These are phyloP conservation scores for Callyntrura sp. DNA, from an alignment of 2,888 invertebrate genomes.

Conservation along the genomic window DNA sequence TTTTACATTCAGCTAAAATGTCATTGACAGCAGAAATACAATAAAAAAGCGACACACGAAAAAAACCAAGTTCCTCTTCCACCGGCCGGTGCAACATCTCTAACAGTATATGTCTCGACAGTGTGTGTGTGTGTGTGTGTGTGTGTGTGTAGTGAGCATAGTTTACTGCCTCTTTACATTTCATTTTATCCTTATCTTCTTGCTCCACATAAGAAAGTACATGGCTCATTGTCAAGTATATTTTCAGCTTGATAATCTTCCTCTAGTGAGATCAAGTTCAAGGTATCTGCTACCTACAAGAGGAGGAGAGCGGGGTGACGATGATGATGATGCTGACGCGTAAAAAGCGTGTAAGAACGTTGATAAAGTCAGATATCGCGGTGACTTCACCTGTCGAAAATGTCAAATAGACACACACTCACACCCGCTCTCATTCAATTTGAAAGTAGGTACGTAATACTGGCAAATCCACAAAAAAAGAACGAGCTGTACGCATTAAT, in stretches of 20 bases:
- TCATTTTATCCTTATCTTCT: neutral
- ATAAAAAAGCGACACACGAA: constrained; percentile 10
- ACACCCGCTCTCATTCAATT: neutral
- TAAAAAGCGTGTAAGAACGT: no score
- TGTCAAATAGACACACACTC: no score
- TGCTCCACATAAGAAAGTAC: constrained; percentile 23
- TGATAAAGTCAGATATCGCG: neutral
- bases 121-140: no score
- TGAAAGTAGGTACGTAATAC: neutral
- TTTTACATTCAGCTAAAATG: no score
- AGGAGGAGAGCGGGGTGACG: no score
- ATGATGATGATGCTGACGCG: no score
- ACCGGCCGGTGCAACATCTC: constrained; percentile 54
- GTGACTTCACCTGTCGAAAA: constrained; percentile 58
- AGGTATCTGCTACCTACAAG: neutral
- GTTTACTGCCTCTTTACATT: neutral
- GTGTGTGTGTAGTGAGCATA: no score
- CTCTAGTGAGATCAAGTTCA: constrained; percentile 43
- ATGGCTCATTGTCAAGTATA: constrained; percentile 34
- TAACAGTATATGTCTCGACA: neutral
- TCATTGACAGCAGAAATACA: constrained; percentile 55
- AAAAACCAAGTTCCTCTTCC: constrained; percentile 38
- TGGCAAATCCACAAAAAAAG: constrained; percentile 12
- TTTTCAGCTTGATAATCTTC: neutral
- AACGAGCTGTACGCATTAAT: neutral